phyloP scores from a whole-genome alignment of 2,888 invertebrate genomes.

The Blastobasis lacticolella region DNA sequence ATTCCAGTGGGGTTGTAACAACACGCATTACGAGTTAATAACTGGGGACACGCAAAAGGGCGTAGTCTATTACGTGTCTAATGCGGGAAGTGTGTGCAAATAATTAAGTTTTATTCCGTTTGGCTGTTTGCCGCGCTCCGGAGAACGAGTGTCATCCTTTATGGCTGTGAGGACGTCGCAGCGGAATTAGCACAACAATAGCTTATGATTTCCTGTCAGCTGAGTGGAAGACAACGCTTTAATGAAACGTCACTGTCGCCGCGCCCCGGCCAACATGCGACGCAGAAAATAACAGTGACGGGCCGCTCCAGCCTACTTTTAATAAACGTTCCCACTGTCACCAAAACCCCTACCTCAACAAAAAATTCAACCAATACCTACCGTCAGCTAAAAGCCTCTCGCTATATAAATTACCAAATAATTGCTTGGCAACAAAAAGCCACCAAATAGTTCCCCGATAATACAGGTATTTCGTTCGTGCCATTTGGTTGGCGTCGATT shows the following conservation, averaged over 20 bases:
- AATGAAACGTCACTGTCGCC: conserved; percentile 48
- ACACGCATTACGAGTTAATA: conserved; percentile 33
- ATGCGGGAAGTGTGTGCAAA: conserved; percentile 29
- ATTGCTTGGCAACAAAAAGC: conserved; percentile 15
- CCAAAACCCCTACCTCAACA: conserved; percentile 1
- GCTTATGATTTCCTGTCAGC: conserved; percentile 43
- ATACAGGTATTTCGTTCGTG: conserved; percentile 10
- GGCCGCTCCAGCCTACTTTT: not conserved
- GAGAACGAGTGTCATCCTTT: conserved; percentile 26
- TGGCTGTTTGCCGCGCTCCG: conserved; percentile 21
- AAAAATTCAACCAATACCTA: not conserved
- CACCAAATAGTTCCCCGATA: conserved; percentile 11
- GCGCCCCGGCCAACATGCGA: conserved; percentile 29
- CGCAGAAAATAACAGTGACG: conserved; percentile 38
- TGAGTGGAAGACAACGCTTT: conserved; percentile 40
- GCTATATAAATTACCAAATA: conserved; percentile 14
- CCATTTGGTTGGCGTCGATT: conserved; percentile 1
- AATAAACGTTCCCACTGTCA: conserved; percentile 7
- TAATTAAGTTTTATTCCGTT: conserved; percentile 24
- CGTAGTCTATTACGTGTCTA: conserved; percentile 30
- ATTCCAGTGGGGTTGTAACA: conserved; percentile 22
- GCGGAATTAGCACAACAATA: conserved; percentile 39
- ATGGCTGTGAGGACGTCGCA: conserved; percentile 21
- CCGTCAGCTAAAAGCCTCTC: conserved; percentile 9
- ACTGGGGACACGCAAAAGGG: conserved; percentile 33